Evolutionary conservation across 2,797 vertebrate species (phyloP).

Genomic region (Heteromormyrus szaboi): DNA sequence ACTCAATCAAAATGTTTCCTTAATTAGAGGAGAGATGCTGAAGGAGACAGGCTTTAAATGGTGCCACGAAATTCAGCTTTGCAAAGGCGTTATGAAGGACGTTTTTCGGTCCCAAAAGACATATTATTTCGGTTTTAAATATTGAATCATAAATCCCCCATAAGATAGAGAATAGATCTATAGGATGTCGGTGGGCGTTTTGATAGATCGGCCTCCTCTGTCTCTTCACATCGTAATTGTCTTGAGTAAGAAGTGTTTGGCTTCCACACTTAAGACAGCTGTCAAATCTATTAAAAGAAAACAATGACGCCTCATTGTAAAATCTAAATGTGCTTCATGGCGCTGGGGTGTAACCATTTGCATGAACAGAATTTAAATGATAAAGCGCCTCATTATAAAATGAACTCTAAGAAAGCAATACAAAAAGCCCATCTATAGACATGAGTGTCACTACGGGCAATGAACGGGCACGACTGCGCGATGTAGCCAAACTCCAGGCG

Average conservation of each 20-base stretch:
- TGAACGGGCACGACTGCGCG: neutral
- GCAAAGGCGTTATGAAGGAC: neutral
- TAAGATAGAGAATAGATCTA: neutral
- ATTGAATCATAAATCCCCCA: constrained; percentile 12
- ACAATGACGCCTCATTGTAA: neutral
- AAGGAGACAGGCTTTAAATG: neutral
- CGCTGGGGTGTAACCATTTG: constrained; percentile 6
- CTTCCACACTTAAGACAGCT: constrained; percentile 3
- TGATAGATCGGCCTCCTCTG: constrained; percentile 11
- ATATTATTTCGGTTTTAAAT: neutral
- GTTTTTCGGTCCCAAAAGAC: neutral
- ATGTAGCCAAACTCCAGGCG: neutral
- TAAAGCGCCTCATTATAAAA: neutral
- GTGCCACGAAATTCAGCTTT: neutral
- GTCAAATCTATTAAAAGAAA: constrained; percentile 10
- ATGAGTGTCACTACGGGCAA: neutral
- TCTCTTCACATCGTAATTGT: constrained; percentile 4
- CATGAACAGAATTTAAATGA: constrained; percentile 10
- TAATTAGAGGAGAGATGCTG: neutral
- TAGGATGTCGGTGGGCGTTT: constrained; percentile 6
- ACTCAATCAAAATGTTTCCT: neutral
- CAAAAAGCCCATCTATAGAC: neutral
- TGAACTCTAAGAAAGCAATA: neutral
- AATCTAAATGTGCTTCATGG: constrained; percentile 6
- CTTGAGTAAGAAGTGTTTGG: neutral